Evolutionary conservation across 2,797 vertebrate species (phyloP).

Genomic region (Menidia menidia): DNA sequence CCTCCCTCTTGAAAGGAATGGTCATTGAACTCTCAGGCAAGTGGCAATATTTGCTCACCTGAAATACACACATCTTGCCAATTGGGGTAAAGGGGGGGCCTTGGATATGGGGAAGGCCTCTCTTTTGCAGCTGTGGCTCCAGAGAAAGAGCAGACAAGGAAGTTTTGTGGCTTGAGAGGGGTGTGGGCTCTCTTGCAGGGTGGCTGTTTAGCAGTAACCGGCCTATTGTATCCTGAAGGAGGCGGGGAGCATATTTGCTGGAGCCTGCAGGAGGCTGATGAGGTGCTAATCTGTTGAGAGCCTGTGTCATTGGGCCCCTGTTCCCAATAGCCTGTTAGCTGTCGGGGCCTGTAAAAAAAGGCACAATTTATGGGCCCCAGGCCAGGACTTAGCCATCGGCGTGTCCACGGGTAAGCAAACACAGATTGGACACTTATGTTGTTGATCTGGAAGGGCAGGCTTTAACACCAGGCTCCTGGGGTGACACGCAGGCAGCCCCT

Average conservation of each 20-base stretch:
- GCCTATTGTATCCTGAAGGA: slow-evolving; percentile 86
- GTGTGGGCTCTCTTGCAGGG: slow-evolving; percentile 73
- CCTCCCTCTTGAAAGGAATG: slow-evolving; percentile 79
- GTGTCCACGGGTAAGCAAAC: slow-evolving; percentile 84
- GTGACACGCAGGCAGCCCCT: slow-evolving; percentile 74
- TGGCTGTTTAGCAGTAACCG: slow-evolving; percentile 87
- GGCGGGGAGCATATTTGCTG: slow-evolving; percentile 89
- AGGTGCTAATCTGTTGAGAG: slow-evolving; percentile 91
- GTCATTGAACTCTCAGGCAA: slow-evolving; percentile 87
- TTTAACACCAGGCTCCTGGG: slow-evolving; percentile 72
- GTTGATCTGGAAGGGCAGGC: slow-evolving; percentile 67
- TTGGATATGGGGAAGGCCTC: slow-evolving; percentile 66
- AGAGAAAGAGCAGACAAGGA: slow-evolving; percentile 85
- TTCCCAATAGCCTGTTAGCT: slow-evolving; percentile 85
- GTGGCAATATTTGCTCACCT: slow-evolving; percentile 96
- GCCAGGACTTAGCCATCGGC: slow-evolving; percentile 71
- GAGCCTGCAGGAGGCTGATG: slow-evolving; percentile 91
- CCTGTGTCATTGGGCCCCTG: slow-evolving; percentile 77
- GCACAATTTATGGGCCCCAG: slow-evolving; percentile 81
- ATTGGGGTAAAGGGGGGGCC: slow-evolving; percentile 77
- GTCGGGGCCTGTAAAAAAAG: slow-evolving; percentile 80
- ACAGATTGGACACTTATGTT: slow-evolving; percentile 81
- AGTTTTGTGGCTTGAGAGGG: slow-evolving; percentile 75
- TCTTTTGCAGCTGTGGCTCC: slow-evolving; percentile 87
- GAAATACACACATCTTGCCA: slow-evolving; percentile 84